A percentile compares a stretch with the other conserved stretches of the same genome.
These are phyloP conservation scores for Pachyseris speciosa DNA, from an alignment of 64 coral and sea anemone species.

Conservation along the genomic window DNA sequence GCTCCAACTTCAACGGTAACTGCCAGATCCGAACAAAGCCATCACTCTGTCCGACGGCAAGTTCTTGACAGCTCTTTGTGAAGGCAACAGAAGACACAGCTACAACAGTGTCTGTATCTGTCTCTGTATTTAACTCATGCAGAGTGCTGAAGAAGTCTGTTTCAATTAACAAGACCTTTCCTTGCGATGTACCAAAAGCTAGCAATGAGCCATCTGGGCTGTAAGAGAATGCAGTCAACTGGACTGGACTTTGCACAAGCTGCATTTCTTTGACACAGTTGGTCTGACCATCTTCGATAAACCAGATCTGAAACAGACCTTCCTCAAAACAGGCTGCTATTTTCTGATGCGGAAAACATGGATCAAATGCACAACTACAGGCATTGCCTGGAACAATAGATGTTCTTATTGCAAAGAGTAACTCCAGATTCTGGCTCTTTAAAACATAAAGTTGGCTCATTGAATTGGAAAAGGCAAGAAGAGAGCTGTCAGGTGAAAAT, in stretches of 20 bases:
- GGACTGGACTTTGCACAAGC: slow-evolving; percentile 36
- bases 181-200: slow-evolving; percentile 79
- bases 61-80: slow-evolving; percentile 81
- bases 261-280: slow-evolving; percentile 67
- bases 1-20: slow-evolving; percentile 79
- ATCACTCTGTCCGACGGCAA: slow-evolving; percentile 80
- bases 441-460: slow-evolving; percentile 58
- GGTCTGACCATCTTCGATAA: not conserved
- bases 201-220: slow-evolving; percentile 63
- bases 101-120: not conserved
- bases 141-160: slow-evolving; percentile 32
- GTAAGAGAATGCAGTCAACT: slow-evolving; percentile 56
- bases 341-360: slow-evolving; percentile 25
- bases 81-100: slow-evolving; percentile 77
- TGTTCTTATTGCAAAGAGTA: slow-evolving; percentile 16
- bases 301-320: slow-evolving; percentile 65
- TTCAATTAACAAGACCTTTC: slow-evolving; percentile 66
- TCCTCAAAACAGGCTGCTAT: slow-evolving; percentile 38
- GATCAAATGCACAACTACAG: slow-evolving; percentile 54
- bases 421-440: slow-evolving; percentile 32
- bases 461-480: slow-evolving; percentile 57
- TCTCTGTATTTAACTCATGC: slow-evolving; percentile 49
- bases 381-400: not conserved
- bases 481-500: slow-evolving; percentile 59
- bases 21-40: slow-evolving; percentile 80